Conservation (phyloP, 2,113 vertebrate species). For the Centropus unirufus region DNA sequence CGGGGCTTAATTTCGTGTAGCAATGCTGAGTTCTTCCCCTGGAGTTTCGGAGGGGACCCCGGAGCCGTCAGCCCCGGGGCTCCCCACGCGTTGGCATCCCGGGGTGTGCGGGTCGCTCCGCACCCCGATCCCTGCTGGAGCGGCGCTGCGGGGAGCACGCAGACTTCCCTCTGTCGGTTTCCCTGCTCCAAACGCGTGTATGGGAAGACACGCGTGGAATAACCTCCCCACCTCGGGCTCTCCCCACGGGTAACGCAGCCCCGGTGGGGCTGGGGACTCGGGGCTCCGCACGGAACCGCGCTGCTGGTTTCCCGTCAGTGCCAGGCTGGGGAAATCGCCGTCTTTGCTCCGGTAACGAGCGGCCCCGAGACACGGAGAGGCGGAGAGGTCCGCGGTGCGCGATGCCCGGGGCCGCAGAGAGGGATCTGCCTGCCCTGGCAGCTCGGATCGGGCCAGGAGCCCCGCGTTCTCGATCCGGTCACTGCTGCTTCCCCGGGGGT, state of each 20-base stretch:
- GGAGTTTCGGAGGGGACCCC: neutral
- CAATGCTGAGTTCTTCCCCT: neutral
- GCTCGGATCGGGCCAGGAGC: too few relatives aligned
- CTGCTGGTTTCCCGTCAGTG: neutral
- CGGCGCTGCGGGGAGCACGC: neutral
- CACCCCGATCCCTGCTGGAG: neutral
- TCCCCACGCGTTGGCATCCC: neutral
- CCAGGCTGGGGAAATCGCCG: neutral
- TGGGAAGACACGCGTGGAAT: neutral
- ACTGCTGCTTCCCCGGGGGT: neutral
- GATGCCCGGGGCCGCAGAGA: too few relatives aligned
- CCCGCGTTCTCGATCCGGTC: neutral
- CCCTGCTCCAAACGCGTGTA: neutral
- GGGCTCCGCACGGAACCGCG: neutral
- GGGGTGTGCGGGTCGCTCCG: rapidly evolving
- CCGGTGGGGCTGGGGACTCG: neutral
- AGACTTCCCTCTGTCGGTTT: neutral
- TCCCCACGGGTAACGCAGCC: neutral
- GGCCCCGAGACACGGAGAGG: too few relatives aligned
- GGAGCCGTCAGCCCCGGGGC: too few relatives aligned
- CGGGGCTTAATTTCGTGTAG: neutral
- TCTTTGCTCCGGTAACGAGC: too few relatives aligned
- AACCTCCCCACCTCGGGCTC: rapidly evolving
- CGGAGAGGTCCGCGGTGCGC: too few relatives aligned
- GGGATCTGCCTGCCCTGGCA: too few relatives aligned